A percentile compares a stretch with the other conserved stretches of the same genome.
Evolutionary conservation across 2,113 vertebrate species (phyloP).

Genomic region (Vicugna pacos): DNA sequence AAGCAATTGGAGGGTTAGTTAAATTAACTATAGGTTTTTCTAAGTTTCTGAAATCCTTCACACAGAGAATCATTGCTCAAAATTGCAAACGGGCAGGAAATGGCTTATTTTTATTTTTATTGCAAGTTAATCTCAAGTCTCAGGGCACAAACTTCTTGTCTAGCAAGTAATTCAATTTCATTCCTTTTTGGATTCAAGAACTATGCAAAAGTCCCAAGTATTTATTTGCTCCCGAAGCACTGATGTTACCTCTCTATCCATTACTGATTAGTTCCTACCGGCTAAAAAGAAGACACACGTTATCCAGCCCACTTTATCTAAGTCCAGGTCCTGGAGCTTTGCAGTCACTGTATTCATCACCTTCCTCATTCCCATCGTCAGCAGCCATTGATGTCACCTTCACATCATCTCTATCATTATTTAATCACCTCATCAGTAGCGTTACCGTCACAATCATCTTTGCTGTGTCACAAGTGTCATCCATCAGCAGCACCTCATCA

Average conservation of each 20-base stretch:
- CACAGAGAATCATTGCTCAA: background rate
- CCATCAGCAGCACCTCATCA: background rate
- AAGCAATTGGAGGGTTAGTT: background rate
- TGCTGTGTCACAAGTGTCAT: background rate
- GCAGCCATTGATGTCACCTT: background rate
- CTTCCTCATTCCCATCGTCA: background rate
- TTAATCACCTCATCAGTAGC: background rate
- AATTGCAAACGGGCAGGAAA: background rate
- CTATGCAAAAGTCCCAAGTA: background rate
- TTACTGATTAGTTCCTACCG: background rate
- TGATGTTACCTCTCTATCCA: background rate
- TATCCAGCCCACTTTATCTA: background rate
- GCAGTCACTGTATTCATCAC: background rate
- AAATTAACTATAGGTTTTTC: background rate
- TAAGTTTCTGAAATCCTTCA: conserved; percentile 17
- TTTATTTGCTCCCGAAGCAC: background rate
- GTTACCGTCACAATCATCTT: background rate
- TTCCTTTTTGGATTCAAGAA: background rate
- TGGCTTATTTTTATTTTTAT: background rate
- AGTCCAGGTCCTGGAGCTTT: background rate
- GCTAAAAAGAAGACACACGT: background rate
- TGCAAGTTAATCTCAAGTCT: background rate
- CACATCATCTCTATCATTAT: background rate
- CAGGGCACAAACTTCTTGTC: background rate
- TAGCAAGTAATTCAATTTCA: background rate